Evolutionary conservation across 53 echinoderm and acorn worm species (phyloP), one percentile per base, ranked within the genome.

Genomic region (Paelopatides confundens): DNA sequence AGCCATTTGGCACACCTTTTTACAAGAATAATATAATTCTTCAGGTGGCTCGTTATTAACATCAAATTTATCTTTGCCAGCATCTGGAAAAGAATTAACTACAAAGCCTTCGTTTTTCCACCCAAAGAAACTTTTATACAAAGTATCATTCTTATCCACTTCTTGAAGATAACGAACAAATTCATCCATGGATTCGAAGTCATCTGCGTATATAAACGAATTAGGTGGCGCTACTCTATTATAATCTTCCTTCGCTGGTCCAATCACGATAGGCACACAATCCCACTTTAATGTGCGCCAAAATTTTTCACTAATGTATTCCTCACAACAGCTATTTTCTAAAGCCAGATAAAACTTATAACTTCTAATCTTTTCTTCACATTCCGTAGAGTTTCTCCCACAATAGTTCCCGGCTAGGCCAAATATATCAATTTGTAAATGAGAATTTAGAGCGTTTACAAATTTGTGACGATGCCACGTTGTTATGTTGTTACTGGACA

Each of bases 271-370:
- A 27, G 84, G 84, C 10, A 83, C 84, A 5, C 36, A 64, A 23
- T 83, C 36, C 84, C 84, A 83, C 2, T 21, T 63, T 38, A 83
- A 46, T 4, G 84, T 65, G 17, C 84, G 38, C 84, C 84, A 83
- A 7, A 83, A 83, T 38, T 83, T 83, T 46, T 83, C 84, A 27
- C 38, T 64, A 2, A 83, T 83, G 40, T 83, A 83, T 65, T 83
- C 84, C 8, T n/a, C 64, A 38, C 84, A 83, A 30, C 84, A 83
- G 23, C 84, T 83, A 65, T 83, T 83, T 27, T 83, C 84, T 21
- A 83, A 26, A 18, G 84, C 84, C 17, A 83, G 84, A 65, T 83
- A 83, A 83, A 83, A 83, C 28, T 83, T 83, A 24, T 83, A 83
- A 8, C 40, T 14, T 63, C 37, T 83, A 5, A 83, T 64, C 62